Evolutionary conservation across 2,888 invertebrate genomes (phyloP), one percentile per base, ranked within the genome.

Genomic region (Phengaris alcon): DNA sequence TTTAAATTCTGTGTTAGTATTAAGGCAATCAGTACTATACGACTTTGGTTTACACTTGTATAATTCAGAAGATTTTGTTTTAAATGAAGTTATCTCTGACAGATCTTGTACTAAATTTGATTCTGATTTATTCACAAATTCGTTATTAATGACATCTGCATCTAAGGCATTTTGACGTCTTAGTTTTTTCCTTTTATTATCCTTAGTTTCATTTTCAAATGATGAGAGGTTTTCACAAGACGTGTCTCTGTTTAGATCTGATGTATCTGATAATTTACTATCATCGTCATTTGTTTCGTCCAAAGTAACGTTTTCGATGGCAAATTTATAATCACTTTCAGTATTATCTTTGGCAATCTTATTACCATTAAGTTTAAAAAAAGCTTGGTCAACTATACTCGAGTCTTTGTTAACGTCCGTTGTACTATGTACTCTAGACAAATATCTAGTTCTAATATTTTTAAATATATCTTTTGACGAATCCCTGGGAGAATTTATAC

Each of bases 1-100:
- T 82, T 86, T 84, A 76, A 87, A 91, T 78, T 85, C 85, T 10
- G 82, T 81, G 54, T 84, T 84, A 57, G 78, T 81, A 79, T 86
- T 85, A 9, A 94, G 80, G 82, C 91, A 88, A 77, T 94, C 93
- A 83, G 87, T 82, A 82, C 93, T 93, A 72, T 86, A 89, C 7
- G 92, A 86, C 79, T 93, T 93, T 52, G 88, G 88, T 85, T 90
- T 93, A n/a, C 92, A 91, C 72, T 91, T 89, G 76, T 85, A 91
- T 74, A 88, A 82, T 48, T 86, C 87, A 72, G 86, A 87, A 22
- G 87, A 81, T 80, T 84, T 87, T 82, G 83, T 86, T 74, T 84
- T 86, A 75, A 88, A 89, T 76, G 86, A 85, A n/a, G 84, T 87
- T 79, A 82, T 84, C 57, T 84, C 82, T 82, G 82, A 84, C 15